A percentile compares a stretch with the other conserved stretches of the same genome.
phyloP scores from a whole-genome alignment of 2,113 vertebrate genomes.

The Ammodytes marinus region DNA sequence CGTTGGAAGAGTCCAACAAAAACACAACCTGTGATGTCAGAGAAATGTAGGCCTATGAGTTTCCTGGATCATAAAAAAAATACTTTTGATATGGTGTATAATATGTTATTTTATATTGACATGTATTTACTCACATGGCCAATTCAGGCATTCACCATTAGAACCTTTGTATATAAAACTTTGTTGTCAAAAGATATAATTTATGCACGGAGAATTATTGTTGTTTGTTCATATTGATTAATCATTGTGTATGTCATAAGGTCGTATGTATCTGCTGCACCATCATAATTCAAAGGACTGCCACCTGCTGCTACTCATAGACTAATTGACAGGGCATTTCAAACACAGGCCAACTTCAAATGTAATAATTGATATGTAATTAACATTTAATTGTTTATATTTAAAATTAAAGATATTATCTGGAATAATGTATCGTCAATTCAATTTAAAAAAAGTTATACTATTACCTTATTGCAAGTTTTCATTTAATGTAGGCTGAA shows the following conservation, averaged over 20 bases:
- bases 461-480: neutral
- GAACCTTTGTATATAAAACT: neutral
- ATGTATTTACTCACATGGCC: neutral
- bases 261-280: no score
- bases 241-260: no score
- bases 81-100: no score
- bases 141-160: neutral
- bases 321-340: neutral
- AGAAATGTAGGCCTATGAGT: neutral
- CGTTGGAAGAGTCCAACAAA: slow-evolving; percentile 52
- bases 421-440: no score
- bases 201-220: neutral
- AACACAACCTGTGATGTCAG: slow-evolving; percentile 61
- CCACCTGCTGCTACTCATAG: neutral
- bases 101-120: neutral
- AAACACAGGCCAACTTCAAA: neutral
- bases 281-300: neutral
- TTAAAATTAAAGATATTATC: no score
- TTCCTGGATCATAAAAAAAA: slow-evolving; percentile 13
- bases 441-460: no score
- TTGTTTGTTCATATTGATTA: neutral
- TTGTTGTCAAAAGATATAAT: neutral
- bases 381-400: no score
- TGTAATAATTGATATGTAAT: neutral
- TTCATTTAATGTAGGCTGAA: neutral